Evolutionary conservation across 2,113 vertebrate species (phyloP).

Genomic region (Mesoclemmys tuberculata): DNA sequence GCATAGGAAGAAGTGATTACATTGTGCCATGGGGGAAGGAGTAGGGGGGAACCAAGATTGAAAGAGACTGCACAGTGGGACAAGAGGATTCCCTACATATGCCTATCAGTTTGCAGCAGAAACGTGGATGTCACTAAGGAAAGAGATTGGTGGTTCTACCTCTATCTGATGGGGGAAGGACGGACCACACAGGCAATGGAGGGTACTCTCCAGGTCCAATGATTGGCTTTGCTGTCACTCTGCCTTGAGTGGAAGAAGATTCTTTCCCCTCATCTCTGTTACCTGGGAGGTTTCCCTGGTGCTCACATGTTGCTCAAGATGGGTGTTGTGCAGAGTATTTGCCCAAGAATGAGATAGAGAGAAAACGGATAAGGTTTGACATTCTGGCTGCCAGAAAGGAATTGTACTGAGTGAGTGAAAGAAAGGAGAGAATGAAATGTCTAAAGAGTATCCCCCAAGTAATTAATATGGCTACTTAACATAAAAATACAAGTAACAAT

Average conservation of each 20-base stretch:
- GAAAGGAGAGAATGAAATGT: neutral
- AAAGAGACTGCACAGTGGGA: neutral
- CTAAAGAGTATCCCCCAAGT: neutral
- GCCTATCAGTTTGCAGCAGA: neutral
- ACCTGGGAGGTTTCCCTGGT: neutral
- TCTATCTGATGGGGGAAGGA: neutral
- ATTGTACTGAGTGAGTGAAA: neutral
- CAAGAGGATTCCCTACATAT: neutral
- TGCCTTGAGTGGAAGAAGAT: neutral
- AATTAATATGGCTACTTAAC: neutral
- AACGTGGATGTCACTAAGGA: neutral
- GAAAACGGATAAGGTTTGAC: neutral
- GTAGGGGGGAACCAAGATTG: neutral
- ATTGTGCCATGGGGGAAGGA: rapidly evolving
- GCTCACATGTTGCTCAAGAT: neutral
- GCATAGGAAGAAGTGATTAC: neutral
- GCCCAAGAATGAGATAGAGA: neutral
- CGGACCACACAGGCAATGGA: neutral
- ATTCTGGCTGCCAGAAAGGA: neutral
- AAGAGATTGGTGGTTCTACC: neutral
- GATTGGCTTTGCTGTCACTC: neutral
- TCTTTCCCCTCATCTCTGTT: neutral
- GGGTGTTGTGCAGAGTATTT: neutral
- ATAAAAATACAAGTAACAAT: neutral
- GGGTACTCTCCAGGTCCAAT: neutral